These are phyloP conservation scores for Brotula barbata DNA, from an alignment of 2,797 vertebrate genomes.

Conservation along the genomic window DNA sequence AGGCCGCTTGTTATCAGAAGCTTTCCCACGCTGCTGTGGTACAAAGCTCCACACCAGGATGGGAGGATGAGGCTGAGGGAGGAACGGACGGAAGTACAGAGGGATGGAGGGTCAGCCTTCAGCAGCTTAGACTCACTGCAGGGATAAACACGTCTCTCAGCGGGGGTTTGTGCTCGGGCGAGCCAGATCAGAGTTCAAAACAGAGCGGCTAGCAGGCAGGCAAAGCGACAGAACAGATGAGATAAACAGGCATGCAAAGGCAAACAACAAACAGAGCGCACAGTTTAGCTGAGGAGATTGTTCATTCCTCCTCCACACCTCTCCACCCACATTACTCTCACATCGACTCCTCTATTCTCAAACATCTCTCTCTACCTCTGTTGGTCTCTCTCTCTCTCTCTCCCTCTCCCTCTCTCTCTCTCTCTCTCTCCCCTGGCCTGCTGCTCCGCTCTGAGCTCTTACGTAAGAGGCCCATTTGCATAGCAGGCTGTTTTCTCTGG, in stretches of 20 bases:
- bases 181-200: slow-evolving; percentile 71
- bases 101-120: slow-evolving; percentile 73
- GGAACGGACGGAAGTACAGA: slow-evolving; percentile 68
- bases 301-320: slow-evolving; percentile 66
- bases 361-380: slow-evolving; percentile 59
- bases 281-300: slow-evolving; percentile 47
- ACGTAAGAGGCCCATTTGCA: slow-evolving; percentile 75
- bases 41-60: slow-evolving; percentile 75
- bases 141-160: slow-evolving; percentile 74
- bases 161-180: slow-evolving; percentile 64
- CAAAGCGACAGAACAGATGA: slow-evolving; percentile 46
- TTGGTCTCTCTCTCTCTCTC: no score
- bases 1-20: slow-evolving; percentile 76
- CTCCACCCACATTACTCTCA: slow-evolving; percentile 65
- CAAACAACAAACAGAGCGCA: slow-evolving; percentile 38
- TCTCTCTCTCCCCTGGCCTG: slow-evolving; percentile 51
- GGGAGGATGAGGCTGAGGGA: slow-evolving; percentile 68
- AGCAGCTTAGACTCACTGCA: slow-evolving; percentile 68
- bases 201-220: slow-evolving; percentile 52
- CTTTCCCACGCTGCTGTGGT: slow-evolving; percentile 77
- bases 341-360: slow-evolving; percentile 60
- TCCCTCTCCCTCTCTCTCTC: slow-evolving; percentile 28
- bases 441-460: slow-evolving; percentile 69
- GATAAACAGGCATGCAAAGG: slow-evolving; percentile 60
- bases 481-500: slow-evolving; percentile 73